Conservation (phyloP, 2,797 vertebrate species). For the Pachyuromys duprasi region DNA sequence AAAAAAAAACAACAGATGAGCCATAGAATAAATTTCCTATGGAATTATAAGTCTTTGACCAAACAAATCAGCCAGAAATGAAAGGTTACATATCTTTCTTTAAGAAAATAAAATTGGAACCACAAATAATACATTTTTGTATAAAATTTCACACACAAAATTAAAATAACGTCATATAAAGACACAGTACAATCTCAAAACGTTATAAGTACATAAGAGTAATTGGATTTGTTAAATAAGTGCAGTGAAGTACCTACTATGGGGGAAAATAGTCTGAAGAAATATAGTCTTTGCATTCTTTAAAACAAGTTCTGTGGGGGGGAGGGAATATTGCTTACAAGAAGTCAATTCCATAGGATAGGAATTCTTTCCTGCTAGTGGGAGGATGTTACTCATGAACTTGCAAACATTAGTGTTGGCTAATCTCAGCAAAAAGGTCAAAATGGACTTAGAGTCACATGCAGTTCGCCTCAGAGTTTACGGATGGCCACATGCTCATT, state of each 20-base stretch:
- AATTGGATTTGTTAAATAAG: constrained; percentile 46
- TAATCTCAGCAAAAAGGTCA: constrained; percentile 33
- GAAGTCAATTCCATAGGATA: constrained; percentile 5
- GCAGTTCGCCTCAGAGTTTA: constrained; percentile 2
- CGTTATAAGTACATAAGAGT: background rate
- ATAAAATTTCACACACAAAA: constrained; percentile 14
- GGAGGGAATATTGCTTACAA: background rate
- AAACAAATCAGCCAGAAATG: constrained; percentile 48
- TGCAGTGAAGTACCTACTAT: background rate
- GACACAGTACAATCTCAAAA: constrained; percentile 1
- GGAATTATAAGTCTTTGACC: constrained; percentile 14
- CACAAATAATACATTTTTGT: constrained; percentile 15
- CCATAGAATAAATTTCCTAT: constrained; percentile 45
- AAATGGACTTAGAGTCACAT: background rate
- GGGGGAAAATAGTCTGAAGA: background rate
- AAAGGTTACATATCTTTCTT: background rate
- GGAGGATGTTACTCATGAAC: background rate
- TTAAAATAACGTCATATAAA: constrained; percentile 32
- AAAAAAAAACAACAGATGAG: background rate
- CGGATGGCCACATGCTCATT: background rate
- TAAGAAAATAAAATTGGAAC: background rate
- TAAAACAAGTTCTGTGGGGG: background rate
- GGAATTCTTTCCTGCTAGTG: constrained; percentile 3
- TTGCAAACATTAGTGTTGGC: background rate
- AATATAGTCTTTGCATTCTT: constrained; percentile 1